These are phyloP conservation scores for Silurus asotus DNA, from an alignment of 2,113 vertebrate genomes.

Conservation along the genomic window DNA sequence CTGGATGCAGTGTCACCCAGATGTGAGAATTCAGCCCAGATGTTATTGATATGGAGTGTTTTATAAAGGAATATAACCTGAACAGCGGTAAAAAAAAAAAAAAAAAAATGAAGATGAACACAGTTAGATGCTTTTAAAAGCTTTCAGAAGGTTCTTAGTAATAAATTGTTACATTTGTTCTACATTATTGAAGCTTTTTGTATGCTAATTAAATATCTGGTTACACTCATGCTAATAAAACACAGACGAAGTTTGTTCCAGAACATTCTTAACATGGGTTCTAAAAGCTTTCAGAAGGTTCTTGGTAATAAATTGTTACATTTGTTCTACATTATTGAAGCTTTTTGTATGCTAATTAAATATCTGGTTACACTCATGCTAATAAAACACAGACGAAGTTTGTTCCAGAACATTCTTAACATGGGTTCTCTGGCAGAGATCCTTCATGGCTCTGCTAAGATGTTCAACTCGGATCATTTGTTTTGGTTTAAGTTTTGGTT, in stretches of 20 bases:
- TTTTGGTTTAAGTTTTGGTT: neutral
- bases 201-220: neutral
- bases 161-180: neutral
- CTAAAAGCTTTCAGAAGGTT: neutral
- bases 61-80: too few relatives aligned
- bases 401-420: neutral
- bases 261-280: slow-evolving; percentile 1
- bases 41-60: too few relatives aligned
- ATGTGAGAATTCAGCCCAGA: too few relatives aligned
- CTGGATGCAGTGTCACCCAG: too few relatives aligned
- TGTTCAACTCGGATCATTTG: neutral
- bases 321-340: neutral
- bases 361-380: neutral
- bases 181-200: neutral
- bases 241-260: neutral
- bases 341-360: neutral
- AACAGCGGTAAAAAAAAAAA: too few relatives aligned
- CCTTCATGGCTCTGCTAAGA: neutral
- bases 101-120: too few relatives aligned
- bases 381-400: neutral
- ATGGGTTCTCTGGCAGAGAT: neutral
- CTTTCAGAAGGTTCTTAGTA: neutral
- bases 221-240: neutral
- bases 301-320: neutral
- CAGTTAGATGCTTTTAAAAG: neutral